A percentile compares a stretch with the other conserved stretches of the same genome.
Conservation (phyloP, 2,797 vertebrate species). For the Picus viridis region DNA sequence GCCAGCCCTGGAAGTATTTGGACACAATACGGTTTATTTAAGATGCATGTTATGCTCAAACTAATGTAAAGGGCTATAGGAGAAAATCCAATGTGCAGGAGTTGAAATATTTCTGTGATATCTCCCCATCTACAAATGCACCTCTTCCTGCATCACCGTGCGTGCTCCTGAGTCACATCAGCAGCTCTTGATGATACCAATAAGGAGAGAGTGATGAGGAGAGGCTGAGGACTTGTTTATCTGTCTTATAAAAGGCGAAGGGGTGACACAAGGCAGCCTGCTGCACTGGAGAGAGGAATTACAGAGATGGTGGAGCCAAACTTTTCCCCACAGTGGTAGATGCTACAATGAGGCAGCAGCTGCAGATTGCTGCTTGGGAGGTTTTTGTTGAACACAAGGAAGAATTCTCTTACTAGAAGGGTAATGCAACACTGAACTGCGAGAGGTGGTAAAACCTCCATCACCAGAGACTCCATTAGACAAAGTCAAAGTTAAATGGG, state of each 20-base stretch:
- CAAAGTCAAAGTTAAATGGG: neutral
- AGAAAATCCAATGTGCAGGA: neutral
- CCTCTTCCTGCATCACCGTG: neutral
- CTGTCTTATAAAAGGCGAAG: neutral
- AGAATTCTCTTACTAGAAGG: neutral
- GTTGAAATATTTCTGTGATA: neutral
- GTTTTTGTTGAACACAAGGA: neutral
- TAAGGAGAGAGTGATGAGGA: neutral
- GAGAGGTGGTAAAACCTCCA: neutral
- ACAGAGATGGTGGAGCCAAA: neutral
- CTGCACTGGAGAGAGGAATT: neutral
- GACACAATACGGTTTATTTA: neutral
- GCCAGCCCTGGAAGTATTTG: neutral
- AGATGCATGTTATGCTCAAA: neutral
- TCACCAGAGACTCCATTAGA: neutral
- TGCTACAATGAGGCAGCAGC: neutral
- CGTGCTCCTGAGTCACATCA: neutral
- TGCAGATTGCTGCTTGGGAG: neutral
- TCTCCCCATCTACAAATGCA: neutral
- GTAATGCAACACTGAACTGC: too few relatives aligned
- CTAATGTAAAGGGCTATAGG: neutral
- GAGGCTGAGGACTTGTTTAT: neutral
- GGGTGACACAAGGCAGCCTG: neutral
- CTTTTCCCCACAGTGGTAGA: neutral
- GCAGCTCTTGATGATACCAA: neutral